Percentiles rank a stretch among this genome's conserved stretches.
Evolutionary conservation across 2,113 vertebrate species (phyloP).

Genomic region (Hydrochoerus hydrochaeris): DNA sequence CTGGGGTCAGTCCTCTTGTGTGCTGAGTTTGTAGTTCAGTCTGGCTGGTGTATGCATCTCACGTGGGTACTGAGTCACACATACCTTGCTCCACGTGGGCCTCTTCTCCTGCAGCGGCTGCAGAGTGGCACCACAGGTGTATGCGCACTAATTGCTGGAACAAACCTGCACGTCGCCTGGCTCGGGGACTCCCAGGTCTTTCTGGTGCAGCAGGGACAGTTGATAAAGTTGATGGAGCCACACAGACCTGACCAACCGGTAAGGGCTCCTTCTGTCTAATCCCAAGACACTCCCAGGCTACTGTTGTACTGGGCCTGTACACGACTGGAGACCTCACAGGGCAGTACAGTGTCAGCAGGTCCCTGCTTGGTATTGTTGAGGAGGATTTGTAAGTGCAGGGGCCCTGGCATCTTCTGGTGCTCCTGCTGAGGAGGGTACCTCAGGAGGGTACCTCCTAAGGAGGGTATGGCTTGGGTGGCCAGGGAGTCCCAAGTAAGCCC

Average conservation of each 20-base stretch:
- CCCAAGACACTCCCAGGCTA: background rate
- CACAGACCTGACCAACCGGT: conserved; percentile 98
- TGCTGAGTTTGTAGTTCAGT: fast-evolving
- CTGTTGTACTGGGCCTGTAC: fast-evolving
- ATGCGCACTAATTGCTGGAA: conserved; percentile 88
- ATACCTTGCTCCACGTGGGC: fast-evolving
- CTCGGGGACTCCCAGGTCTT: conserved; percentile 96
- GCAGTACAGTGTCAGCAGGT: background rate
- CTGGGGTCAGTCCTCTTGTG: fast-evolving
- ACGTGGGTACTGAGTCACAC: fast-evolving
- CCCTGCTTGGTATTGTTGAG: background rate
- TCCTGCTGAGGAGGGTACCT: background rate
- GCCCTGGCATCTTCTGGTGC: background rate
- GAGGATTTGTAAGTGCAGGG: too few relatives aligned
- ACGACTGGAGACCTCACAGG: background rate
- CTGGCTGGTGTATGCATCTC: fast-evolving
- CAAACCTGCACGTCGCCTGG: conserved; percentile 92
- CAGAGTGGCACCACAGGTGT: conserved; percentile 95
- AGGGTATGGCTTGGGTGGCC: background rate
- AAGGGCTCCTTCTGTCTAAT: background rate
- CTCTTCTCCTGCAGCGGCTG: conserved; percentile 87
- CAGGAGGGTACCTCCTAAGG: too few relatives aligned
- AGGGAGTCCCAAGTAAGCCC: background rate
- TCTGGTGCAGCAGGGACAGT: conserved; percentile 90
- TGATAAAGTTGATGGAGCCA: conserved; percentile 94